These are phyloP conservation scores for Ephestia elutella DNA, from an alignment of 1,140 invertebrate species.

Conservation along the genomic window DNA sequence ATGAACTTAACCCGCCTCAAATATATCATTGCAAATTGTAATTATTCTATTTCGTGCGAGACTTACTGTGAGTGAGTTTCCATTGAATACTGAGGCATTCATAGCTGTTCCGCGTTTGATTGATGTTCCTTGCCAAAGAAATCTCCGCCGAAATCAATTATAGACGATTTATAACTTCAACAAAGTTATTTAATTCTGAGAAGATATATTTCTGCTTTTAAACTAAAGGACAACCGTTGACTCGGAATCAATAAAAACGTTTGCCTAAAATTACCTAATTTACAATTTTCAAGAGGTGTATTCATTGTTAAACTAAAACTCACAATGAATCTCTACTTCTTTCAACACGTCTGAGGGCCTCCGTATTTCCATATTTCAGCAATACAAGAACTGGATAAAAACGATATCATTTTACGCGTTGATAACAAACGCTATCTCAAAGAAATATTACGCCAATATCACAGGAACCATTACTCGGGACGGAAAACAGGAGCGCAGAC, in stretches of 20 bases:
- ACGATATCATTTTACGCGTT: conserved; percentile 40
- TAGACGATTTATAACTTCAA: conserved; percentile 28
- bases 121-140: conserved; percentile 25
- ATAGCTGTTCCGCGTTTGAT: conserved; percentile 17
- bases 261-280: no score
- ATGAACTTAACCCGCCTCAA: no score
- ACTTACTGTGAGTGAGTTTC: conserved; percentile 19
- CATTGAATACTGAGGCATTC: no score
- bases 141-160: conserved; percentile 30
- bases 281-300: no score
- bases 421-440: conserved; percentile 50
- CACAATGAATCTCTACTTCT: neutral
- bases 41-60: conserved; percentile 20
- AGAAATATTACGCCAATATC: conserved; percentile 59
- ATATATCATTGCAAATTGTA: conserved; percentile 7
- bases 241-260: no score
- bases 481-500: conserved; percentile 34
- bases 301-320: neutral
- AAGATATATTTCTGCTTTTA: neutral
- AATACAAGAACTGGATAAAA: conserved; percentile 29
- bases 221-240: neutral
- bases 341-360: neutral
- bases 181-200: conserved; percentile 27
- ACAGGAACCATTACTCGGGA: conserved; percentile 41
- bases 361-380: neutral